Evolutionary conservation across 1,140 invertebrate species (phyloP), one percentile per base, ranked within the genome.

Genomic region (Apis dorsata): DNA sequence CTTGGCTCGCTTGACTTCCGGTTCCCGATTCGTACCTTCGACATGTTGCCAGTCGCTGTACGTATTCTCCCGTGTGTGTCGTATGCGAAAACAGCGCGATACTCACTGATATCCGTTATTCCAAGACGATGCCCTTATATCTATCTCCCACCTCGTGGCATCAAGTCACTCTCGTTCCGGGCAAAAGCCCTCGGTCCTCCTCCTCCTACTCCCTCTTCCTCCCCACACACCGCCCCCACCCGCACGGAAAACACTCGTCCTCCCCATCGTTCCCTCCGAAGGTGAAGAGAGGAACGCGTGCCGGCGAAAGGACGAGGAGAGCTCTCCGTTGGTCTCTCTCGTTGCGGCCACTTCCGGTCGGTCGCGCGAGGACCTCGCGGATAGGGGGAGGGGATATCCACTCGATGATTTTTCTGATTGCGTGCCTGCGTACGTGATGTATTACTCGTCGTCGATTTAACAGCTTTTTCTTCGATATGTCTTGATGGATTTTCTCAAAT

Each of bases 51-150:
- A 74, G 65, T 15, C 49, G 76, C 2, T 68, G 65, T 57, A 74
- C 74, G 77, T 78, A 44, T 34, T 34, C 34, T 34, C 63, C 70
- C 75, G 82, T 72, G 69, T 71, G 60, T 57, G 55, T 63, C 76
- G 66, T 88, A 86, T 86, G 81, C 82, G 76, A 86, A 83, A 82
- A 89, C 80, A 73, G 62, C 88, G 81, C 88, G 79, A 87, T 79
- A 93, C 91, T 93, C 90, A 94, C 93, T 94, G 93, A 93, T 94
- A 92, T 92, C 19, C 93, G 93, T 94, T 91, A 94, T 93, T 90
- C 92, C 90, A 86, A 87, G 86, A 86, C 82, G 89, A 93, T 93
- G 92, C 91, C 89, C 90, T 94, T 94, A 94, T 94, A 94, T 94
- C 86, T 91, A 90, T 92, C 93, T 94, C 93, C 93, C 93, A 94